phyloP scores from a whole-genome alignment of 2,113 vertebrate genomes.

The Pseudopodoces humilis region DNA sequence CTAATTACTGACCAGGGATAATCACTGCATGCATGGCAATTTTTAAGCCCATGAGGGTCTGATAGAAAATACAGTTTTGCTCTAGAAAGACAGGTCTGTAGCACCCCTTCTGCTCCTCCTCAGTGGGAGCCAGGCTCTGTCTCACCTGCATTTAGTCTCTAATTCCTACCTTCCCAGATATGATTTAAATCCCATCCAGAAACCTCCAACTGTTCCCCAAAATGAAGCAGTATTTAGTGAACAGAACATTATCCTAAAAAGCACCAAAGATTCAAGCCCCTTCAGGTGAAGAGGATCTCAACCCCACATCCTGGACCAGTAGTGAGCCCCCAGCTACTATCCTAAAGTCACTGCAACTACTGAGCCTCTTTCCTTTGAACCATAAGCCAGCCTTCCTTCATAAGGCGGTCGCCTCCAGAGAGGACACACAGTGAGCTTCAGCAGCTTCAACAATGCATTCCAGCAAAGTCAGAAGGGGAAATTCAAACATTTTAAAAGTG shows the following conservation, averaged over 20 bases:
- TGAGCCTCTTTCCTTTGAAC: neutral
- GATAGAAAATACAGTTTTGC: neutral
- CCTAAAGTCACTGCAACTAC: neutral
- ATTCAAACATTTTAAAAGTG: neutral
- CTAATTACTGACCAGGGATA: neutral
- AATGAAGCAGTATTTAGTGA: neutral
- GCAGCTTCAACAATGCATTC: neutral
- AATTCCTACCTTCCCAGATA: neutral
- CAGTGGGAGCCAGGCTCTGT: neutral
- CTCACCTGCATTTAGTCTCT: neutral
- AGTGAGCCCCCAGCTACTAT: neutral
- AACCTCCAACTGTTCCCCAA: neutral
- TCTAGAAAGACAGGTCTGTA: neutral
- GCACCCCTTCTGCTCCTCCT: neutral
- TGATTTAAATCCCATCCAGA: neutral
- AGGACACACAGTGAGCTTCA: neutral
- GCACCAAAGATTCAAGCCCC: neutral
- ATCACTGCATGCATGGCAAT: neutral
- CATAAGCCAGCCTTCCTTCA: neutral
- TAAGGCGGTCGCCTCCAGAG: neutral
- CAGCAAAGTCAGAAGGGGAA: neutral
- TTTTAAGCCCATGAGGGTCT: neutral
- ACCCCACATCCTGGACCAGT: accelerated
- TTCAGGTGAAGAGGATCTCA: neutral
- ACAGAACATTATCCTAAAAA: neutral